Evolutionary conservation across 2,797 vertebrate genomes (phyloP).

Genomic region (Lagodon rhomboides): DNA sequence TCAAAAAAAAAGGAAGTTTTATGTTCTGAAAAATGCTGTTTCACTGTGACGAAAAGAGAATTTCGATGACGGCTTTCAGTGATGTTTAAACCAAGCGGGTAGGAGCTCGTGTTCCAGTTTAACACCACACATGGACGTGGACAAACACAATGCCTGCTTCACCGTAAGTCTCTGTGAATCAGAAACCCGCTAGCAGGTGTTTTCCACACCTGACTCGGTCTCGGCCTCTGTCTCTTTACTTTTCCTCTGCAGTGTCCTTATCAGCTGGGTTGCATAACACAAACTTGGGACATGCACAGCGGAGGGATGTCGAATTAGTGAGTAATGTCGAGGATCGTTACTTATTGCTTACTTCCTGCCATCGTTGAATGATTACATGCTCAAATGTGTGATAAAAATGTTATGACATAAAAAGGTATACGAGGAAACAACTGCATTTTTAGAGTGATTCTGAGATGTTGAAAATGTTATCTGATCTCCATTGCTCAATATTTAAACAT

Average conservation of each 20-base stretch:
- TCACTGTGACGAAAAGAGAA: constrained; percentile 28
- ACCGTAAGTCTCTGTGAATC: constrained; percentile 49
- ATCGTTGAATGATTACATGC: neutral
- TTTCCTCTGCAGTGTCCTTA: constrained; percentile 51
- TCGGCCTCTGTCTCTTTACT: constrained; percentile 39
- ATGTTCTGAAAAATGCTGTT: constrained; percentile 17
- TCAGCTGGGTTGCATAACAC: constrained; percentile 59
- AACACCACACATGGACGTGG: constrained; percentile 4
- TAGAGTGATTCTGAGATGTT: neutral
- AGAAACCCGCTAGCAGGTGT: constrained; percentile 39
- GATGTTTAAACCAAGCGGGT: neutral
- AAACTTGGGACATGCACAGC: neutral
- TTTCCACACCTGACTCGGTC: constrained; percentile 32
- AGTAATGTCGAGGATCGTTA: neutral
- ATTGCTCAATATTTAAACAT: neutral
- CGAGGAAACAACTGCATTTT: neutral
- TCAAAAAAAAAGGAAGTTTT: constrained; percentile 43
- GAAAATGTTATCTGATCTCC: neutral
- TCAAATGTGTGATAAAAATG: neutral
- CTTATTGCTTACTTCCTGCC: neutral
- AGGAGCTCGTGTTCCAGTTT: neutral
- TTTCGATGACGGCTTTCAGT: neutral
- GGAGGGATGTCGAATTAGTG: neutral
- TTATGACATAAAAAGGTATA: neutral
- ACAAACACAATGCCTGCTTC: neutral